Evolutionary conservation across 2,888 invertebrate genomes (phyloP).

Genomic region (Synergus umbraculus): DNA sequence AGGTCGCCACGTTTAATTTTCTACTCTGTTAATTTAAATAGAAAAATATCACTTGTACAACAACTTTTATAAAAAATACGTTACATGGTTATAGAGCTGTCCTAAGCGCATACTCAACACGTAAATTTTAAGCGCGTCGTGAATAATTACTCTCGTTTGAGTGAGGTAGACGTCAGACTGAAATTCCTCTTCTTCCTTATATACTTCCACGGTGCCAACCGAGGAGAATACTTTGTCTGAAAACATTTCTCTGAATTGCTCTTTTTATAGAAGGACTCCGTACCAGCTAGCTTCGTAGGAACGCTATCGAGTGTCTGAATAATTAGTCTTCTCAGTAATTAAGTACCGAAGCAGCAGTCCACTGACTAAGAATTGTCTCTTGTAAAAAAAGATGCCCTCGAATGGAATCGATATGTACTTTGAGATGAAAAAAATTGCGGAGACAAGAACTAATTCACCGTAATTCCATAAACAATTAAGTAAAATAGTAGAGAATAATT

Average conservation of each 20-base stretch:
- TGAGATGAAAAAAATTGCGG: too few relatives aligned
- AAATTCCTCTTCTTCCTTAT: slow-evolving; percentile 7
- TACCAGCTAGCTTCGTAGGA: background rate
- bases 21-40: background rate
- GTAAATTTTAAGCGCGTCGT: slow-evolving; percentile 7
- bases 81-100: background rate
- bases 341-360: background rate
- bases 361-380: background rate
- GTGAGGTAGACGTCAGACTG: background rate
- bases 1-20: background rate
- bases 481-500: too few relatives aligned
- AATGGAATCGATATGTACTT: background rate
- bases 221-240: slow-evolving; percentile 4
- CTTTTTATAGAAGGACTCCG: background rate
- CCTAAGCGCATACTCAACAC: background rate
- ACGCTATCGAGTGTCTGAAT: slow-evolving; percentile 7
- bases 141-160: slow-evolving; percentile 7
- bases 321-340: slow-evolving; percentile 3
- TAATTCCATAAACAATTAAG: too few relatives aligned
- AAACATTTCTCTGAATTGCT: slow-evolving; percentile 7
- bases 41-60: background rate
- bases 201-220: background rate
- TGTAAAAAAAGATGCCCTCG: background rate
- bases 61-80: background rate
- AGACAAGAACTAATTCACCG: too few relatives aligned